A percentile compares a stretch with the other conserved stretches of the same genome.
Evolutionary conservation across 1,140 invertebrate species (phyloP).

Genomic region (Pollicipes pollicipes): DNA sequence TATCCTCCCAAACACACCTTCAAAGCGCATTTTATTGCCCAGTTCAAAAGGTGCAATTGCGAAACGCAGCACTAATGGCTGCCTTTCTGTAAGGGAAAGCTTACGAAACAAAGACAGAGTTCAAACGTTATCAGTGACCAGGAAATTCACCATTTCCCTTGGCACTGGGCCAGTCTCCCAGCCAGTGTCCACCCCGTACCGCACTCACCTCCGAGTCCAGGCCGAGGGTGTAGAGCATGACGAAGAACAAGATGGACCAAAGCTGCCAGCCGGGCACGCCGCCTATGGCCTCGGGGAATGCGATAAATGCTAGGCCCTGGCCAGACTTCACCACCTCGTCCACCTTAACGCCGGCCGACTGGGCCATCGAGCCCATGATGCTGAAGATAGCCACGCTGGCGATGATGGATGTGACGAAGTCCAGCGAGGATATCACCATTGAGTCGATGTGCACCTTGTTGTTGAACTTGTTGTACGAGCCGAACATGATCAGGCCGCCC

Average conservation of each 20-base stretch:
- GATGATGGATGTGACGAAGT: slow-evolving; percentile 29
- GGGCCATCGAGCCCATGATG: slow-evolving; percentile 28
- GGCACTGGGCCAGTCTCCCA: too few species aligned
- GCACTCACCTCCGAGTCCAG: slow-evolving; percentile 23
- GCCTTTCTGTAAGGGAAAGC: not conserved
- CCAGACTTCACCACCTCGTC: not conserved
- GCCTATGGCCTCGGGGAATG: slow-evolving; percentile 41
- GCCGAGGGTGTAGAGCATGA: slow-evolving; percentile 69
- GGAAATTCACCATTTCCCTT: too few species aligned
- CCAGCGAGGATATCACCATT: slow-evolving; percentile 26
- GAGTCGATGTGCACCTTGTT: slow-evolving; percentile 31
- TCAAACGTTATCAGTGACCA: slow-evolving; percentile 33
- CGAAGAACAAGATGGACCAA: slow-evolving; percentile 32
- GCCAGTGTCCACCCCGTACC: too few species aligned
- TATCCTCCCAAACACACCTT: too few species aligned
- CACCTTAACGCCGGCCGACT: slow-evolving; percentile 16
- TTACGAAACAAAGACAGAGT: not conserved
- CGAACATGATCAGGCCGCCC: slow-evolving; percentile 34
- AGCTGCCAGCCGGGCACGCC: not conserved
- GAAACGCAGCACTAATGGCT: too few species aligned
- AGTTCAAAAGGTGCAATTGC: too few species aligned
- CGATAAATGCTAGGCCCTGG: slow-evolving; percentile 36
- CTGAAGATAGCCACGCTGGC: slow-evolving; percentile 29
- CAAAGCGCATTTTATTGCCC: too few species aligned
- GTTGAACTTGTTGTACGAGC: slow-evolving; percentile 30